Evolutionary conservation across 2,797 vertebrate species (phyloP).

Genomic region (Microchirus variegatus): DNA sequence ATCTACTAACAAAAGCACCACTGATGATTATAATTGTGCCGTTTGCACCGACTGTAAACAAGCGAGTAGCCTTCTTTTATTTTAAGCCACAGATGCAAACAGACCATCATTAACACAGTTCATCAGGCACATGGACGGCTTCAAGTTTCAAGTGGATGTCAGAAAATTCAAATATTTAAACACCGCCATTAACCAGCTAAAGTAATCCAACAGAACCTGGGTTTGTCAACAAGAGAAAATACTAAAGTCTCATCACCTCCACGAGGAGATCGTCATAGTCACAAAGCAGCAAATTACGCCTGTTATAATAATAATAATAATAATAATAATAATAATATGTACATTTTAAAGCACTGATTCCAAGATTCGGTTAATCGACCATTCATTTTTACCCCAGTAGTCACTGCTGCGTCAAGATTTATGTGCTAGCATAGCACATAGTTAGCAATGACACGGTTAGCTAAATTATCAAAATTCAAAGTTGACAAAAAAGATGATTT

Average conservation of each 20-base stretch:
- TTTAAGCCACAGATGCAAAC: background rate
- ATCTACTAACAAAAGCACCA: slow-evolving; percentile 4
- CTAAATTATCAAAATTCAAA: too few species aligned
- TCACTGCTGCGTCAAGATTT: too few species aligned
- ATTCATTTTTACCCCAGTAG: too few species aligned
- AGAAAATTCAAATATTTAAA: background rate
- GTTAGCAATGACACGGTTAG: too few species aligned
- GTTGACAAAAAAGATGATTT: too few species aligned
- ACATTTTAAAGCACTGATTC: background rate
- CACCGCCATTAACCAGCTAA: background rate
- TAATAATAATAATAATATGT: background rate
- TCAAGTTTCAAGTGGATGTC: slow-evolving; percentile 47
- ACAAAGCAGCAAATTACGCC: slow-evolving; percentile 9
- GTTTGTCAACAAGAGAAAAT: background rate
- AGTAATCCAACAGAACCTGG: background rate
- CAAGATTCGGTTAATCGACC: slow-evolving; percentile 5
- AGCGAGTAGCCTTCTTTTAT: background rate
- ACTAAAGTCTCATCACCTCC: background rate
- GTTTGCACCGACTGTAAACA: slow-evolving; percentile 32
- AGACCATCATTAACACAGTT: slow-evolving; percentile 14
- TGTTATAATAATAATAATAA: background rate
- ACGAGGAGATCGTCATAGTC: background rate
- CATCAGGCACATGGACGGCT: slow-evolving; percentile 61
- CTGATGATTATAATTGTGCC: slow-evolving; percentile 13
- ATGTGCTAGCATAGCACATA: too few species aligned